These are phyloP conservation scores for Mythimna ferrago DNA, from an alignment of 2,888 invertebrate genomes.

Conservation along the genomic window DNA sequence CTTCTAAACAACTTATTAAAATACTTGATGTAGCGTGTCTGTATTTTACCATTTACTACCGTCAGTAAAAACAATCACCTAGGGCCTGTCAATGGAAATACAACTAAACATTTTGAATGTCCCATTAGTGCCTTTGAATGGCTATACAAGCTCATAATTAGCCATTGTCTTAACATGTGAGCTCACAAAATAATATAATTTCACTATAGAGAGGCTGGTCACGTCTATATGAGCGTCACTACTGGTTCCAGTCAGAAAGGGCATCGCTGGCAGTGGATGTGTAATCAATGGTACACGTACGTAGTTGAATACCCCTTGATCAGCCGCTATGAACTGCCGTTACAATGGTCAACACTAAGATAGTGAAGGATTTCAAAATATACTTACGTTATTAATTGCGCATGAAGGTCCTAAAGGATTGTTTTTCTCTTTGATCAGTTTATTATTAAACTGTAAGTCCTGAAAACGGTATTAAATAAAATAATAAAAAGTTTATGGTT, in stretches of 20 bases:
- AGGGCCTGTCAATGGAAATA: background rate
- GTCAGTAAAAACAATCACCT: background rate
- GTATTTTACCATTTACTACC: background rate
- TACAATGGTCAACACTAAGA: background rate
- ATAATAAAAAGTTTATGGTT: too few species aligned
- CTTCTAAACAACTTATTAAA: background rate
- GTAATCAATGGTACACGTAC: background rate
- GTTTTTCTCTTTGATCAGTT: background rate
- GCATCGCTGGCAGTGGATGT: background rate
- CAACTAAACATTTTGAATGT: constrained; percentile 21
- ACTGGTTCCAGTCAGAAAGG: constrained; percentile 19
- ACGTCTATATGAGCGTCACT: constrained; percentile 47
- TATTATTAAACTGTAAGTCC: background rate
- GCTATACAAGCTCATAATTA: constrained; percentile 36
- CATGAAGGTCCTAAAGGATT: background rate
- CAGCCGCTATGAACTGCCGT: background rate
- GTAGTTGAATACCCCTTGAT: constrained; percentile 4
- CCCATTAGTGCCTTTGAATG: constrained; percentile 22
- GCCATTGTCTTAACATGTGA: constrained; percentile 44
- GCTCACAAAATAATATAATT: constrained; percentile 38
- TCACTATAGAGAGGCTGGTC: constrained; percentile 35
- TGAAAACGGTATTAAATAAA: background rate
- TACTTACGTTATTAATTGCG: background rate
- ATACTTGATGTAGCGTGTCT: background rate
- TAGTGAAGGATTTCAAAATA: background rate